These are phyloP conservation scores for Intellagama lesueurii DNA, from an alignment of 2,797 vertebrate genomes.

Conservation along the genomic window DNA sequence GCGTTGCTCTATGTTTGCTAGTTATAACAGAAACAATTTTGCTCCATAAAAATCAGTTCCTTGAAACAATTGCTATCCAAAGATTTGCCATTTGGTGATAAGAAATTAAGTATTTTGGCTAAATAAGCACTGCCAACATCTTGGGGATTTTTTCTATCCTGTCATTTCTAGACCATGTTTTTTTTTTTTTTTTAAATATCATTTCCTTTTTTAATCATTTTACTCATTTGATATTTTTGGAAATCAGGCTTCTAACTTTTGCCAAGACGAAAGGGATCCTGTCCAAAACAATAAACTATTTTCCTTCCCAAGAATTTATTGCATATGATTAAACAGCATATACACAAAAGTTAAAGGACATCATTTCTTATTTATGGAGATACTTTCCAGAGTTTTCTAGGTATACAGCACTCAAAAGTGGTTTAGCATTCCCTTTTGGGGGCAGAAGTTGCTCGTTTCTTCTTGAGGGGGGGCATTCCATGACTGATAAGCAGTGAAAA, in stretches of 20 bases:
- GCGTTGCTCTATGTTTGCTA: conserved; percentile 13
- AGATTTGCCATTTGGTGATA: conserved; percentile 39
- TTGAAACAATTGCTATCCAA: conserved; percentile 30
- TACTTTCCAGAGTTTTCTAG: too few species aligned
- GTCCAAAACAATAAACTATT: conserved; percentile 31
- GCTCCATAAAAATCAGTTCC: conserved; percentile 12
- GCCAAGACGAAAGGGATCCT: conserved; percentile 35
- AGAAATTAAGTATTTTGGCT: conserved; percentile 45
- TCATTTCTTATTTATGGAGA: too few species aligned
- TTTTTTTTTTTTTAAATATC: background rate
- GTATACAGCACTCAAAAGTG: too few species aligned
- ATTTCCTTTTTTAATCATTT: conserved; percentile 22
- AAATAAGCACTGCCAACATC: conserved; percentile 37
- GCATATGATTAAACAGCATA: conserved; percentile 20
- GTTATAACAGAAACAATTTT: conserved; percentile 12
- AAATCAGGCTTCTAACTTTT: conserved; percentile 42
- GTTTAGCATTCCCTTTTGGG: background rate
- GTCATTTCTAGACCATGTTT: conserved; percentile 37
- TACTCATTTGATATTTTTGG: conserved; percentile 18
- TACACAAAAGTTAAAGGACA: conserved; percentile 8
- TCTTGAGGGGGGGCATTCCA: too few species aligned
- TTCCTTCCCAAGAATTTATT: conserved; percentile 18
- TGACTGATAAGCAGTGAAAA: too few species aligned
- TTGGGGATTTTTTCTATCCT: conserved; percentile 29
- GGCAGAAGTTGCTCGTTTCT: too few species aligned